A percentile compares a stretch with the other conserved stretches of the same genome.
Conservation (phyloP, 2,113 vertebrate genomes). For the Bubalus kerabau region DNA sequence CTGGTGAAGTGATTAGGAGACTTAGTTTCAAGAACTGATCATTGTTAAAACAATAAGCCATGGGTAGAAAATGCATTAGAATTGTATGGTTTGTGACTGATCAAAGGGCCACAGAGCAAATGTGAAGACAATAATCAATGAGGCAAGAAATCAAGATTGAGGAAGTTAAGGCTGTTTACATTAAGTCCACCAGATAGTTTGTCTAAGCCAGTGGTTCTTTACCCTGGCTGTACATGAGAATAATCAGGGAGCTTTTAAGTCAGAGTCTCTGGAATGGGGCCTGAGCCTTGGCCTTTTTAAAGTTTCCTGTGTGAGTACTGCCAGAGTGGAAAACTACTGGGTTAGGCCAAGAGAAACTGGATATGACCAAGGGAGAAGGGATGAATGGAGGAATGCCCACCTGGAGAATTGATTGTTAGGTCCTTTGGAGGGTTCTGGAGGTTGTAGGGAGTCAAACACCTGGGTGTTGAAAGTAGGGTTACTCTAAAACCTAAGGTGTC, state of each 20-base stretch:
- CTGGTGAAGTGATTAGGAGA: not conserved
- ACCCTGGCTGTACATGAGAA: not conserved
- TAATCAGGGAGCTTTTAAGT: not conserved
- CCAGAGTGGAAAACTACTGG: conserved; percentile 22
- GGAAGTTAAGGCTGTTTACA: not conserved
- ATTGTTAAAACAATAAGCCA: not conserved
- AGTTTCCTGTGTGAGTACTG: not conserved
- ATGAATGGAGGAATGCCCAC: not conserved
- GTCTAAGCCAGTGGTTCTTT: not conserved
- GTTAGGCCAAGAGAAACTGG: not conserved
- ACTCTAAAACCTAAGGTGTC: not conserved
- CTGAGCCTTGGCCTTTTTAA: conserved; percentile 4
- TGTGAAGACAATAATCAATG: not conserved
- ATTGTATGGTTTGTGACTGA: not conserved
- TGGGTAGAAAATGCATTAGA: not conserved
- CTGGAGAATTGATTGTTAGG: not conserved
- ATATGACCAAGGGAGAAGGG: not conserved
- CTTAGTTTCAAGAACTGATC: not conserved
- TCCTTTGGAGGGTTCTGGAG: not conserved
- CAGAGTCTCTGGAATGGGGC: not conserved
- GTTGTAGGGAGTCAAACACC: not conserved
- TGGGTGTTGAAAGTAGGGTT: not conserved
- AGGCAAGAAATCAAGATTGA: not conserved
- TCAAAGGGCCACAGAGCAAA: not conserved
- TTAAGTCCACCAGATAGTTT: not conserved